A percentile compares a stretch with the other conserved stretches of the same genome.
Conservation (phyloP, 2,888 invertebrate genomes). For the Biston stratarius region DNA sequence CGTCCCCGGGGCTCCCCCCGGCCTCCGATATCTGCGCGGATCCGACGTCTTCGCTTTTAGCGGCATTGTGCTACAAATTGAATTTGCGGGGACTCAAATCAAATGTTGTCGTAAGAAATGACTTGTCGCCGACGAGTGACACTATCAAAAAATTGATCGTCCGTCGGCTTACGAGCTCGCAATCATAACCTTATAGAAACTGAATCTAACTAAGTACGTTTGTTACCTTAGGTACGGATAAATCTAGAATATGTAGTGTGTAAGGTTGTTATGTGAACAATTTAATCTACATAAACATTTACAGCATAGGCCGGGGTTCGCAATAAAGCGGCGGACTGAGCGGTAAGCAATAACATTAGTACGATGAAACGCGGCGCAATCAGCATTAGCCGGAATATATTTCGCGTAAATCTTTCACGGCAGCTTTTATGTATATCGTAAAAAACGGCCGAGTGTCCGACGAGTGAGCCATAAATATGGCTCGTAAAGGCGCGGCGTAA, state of each 20-base stretch:
- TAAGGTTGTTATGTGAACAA: constrained; percentile 28
- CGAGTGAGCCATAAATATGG: constrained; percentile 79
- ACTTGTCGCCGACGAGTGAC: constrained; percentile 76
- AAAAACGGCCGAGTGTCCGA: constrained; percentile 81
- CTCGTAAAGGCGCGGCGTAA: constrained; percentile 67
- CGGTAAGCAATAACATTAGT: constrained; percentile 65
- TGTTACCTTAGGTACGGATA: constrained; percentile 3
- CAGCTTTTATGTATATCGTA: constrained; percentile 85
- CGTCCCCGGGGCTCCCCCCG: constrained; percentile 40
- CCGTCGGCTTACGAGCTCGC: constrained; percentile 46
- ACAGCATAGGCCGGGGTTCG: constrained; percentile 37
- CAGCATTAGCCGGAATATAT: constrained; percentile 84
- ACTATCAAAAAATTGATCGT: constrained; percentile 84
- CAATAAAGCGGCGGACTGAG: constrained; percentile 41
- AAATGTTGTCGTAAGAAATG: constrained; percentile 81
- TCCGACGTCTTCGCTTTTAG: constrained; percentile 46
- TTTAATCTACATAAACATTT: constrained; percentile 57
- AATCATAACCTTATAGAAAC: constrained; percentile 33
- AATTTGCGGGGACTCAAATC: constrained; percentile 80
- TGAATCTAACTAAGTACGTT: constrained; percentile 25
- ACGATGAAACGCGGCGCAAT: constrained; percentile 66
- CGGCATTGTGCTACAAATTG: constrained; percentile 78
- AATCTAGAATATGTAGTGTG: background rate
- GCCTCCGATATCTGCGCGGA: constrained; percentile 30
- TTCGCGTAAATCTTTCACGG: constrained; percentile 84